Base-by-base conservation (phyloP, 1,140 invertebrate genomes). In the Drosophila virilis region DNA sequence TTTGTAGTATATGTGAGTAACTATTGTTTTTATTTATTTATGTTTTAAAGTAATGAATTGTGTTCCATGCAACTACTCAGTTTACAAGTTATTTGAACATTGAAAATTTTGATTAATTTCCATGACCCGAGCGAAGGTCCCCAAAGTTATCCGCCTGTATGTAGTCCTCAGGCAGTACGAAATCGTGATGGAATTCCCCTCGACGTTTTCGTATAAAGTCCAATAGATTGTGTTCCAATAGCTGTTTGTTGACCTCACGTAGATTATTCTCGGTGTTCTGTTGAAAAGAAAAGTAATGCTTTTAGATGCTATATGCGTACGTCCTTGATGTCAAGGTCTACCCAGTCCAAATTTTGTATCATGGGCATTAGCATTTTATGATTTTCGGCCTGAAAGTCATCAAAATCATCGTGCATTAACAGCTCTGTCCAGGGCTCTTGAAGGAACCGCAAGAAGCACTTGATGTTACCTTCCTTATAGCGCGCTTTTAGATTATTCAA, bases 101-200 rank as follows among this genome's bases (percentile, higher is more conserved):
- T 46, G 13, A 17, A 17, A 5, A 8, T 9, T 8, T 17, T 0
- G 6, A 12, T 7, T 60, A 6, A 17, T 22, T 57, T 32, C 13
- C 12, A 13, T 38, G 32, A 28, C 22, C 22, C 13, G 35, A 12
- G 9, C 0, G 32, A 6, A 32, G 10, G 54, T 8, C 9, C 2
- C 6, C 7, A 8, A 28, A n/a, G 5, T 8, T 10, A 5, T 40
- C 13, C 10, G 46, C 17, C 7, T 8, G 5, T 13, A 38, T 8
- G 17, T 64, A 91, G 35, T 91, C 86, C 54, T 90, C 90, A 3
- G 90, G 90, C 8, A 91, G n/a, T 0, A 83, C 90, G 13, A 89
- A 78, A 3, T 61, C 17, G 17, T 82, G 50, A 1, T 50, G 12
- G 7, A 91, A 90, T 15, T 89, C 83, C 1, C 32, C 6, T 0